A percentile compares a stretch with the other conserved stretches of the same genome.
phyloP scores from a whole-genome alignment of 2,888 invertebrate genomes.

The Scaptodrosophila latifasciaeformis region DNA sequence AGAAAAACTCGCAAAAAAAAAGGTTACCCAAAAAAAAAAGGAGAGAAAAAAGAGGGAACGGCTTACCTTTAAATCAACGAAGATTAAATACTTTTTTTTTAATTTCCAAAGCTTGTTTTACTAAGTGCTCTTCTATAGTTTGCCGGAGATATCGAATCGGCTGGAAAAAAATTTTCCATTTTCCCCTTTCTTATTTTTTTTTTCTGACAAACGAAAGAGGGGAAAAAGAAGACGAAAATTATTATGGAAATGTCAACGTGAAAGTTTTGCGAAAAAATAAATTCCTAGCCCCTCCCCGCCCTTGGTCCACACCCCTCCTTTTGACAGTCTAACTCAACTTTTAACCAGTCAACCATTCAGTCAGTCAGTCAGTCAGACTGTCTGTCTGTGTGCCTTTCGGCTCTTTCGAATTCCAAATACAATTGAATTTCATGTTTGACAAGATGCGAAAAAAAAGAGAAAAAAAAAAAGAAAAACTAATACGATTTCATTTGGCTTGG shows the following conservation, averaged over 20 bases:
- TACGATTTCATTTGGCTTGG: no score
- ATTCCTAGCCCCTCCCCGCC: neutral
- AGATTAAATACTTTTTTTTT: no score
- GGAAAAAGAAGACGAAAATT: constrained; percentile 50
- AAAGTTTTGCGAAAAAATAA: constrained; percentile 52
- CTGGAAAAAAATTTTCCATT: no score
- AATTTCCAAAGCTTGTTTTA: no score
- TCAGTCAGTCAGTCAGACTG: neutral
- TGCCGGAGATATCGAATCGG: no score
- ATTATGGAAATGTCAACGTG: constrained; percentile 67
- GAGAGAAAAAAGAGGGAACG: neutral
- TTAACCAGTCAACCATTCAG: neutral
- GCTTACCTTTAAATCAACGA: neutral
- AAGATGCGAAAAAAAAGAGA: constrained; percentile 24
- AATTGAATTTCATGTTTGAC: constrained; percentile 66
- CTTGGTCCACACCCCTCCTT: neutral
- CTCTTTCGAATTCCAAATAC: constrained; percentile 50
- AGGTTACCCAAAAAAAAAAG: constrained; percentile 1
- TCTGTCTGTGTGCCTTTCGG: neutral
- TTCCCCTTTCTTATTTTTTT: no score
- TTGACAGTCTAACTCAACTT: neutral
- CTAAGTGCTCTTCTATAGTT: no score
- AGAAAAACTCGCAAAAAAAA: constrained; percentile 9
- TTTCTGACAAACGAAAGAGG: no score
- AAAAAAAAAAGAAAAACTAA: no score